A percentile compares a stretch with the other conserved stretches of the same genome.
Conservation (phyloP, 2,888 invertebrate species). For the Auanema sp. region DNA sequence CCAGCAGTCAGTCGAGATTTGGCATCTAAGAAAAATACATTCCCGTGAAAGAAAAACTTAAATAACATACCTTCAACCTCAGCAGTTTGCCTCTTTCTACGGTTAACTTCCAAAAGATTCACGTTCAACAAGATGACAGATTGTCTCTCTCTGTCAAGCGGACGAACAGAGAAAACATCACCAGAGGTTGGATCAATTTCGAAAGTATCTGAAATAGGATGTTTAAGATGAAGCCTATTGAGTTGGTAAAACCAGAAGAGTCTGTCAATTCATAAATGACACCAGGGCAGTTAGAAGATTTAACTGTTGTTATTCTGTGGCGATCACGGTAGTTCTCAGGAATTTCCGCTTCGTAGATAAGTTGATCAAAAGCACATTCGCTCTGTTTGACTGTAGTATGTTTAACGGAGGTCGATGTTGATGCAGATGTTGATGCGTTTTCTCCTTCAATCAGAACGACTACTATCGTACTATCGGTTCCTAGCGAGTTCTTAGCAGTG, state of each 20-base stretch:
- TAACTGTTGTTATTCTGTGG: conserved; percentile 34
- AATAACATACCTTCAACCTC: conserved; percentile 3
- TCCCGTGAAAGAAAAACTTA: neutral
- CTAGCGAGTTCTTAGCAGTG: conserved; percentile 44
- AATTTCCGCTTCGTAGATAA: conserved; percentile 52
- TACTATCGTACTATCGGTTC: conserved; percentile 36
- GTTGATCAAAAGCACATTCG: conserved; percentile 45
- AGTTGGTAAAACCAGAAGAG: neutral
- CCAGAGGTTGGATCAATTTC: conserved; percentile 48
- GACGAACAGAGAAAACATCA: conserved; percentile 38
- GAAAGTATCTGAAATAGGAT: conserved; percentile 54
- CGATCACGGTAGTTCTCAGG: conserved; percentile 41
- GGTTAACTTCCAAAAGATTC: conserved; percentile 48
- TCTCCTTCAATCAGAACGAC: conserved; percentile 10
- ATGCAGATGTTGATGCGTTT: conserved; percentile 4
- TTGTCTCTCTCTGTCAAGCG: conserved; percentile 56
- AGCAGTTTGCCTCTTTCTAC: conserved; percentile 21
- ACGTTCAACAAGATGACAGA: conserved; percentile 52
- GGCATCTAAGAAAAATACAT: conserved; percentile 35
- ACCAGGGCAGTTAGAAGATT: conserved; percentile 23
- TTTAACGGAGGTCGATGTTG: neutral
- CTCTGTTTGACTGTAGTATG: neutral
- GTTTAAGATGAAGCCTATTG: no score
- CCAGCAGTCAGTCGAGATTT: conserved; percentile 43
- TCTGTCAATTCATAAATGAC: neutral